phyloP scores from a whole-genome alignment of 2,888 invertebrate genomes.

The Schizotus pectinicornis region DNA sequence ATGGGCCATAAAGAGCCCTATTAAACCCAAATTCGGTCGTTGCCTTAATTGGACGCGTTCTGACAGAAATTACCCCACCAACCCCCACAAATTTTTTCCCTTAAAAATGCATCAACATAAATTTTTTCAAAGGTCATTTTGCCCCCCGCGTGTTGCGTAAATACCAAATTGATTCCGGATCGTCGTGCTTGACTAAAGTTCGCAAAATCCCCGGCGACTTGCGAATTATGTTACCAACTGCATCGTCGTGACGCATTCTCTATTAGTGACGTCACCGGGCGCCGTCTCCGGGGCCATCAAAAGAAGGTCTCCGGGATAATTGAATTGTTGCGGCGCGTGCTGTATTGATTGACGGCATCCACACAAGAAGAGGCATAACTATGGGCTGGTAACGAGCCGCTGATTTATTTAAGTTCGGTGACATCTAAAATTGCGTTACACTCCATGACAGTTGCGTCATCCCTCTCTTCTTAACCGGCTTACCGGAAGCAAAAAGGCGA shows the following conservation, averaged over 20 bases:
- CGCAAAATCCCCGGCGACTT: constrained; percentile 38
- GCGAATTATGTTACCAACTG: constrained; percentile 44
- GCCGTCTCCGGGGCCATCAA: constrained; percentile 35
- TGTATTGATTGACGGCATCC: constrained; percentile 27
- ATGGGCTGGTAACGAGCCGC: constrained; percentile 25
- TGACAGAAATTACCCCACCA: constrained; percentile 3
- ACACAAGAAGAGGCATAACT: constrained; percentile 20
- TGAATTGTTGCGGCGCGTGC: constrained; percentile 36
- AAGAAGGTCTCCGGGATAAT: constrained; percentile 40
- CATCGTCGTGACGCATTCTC: constrained; percentile 47
- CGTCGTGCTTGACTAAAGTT: constrained; percentile 27
- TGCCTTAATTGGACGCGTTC: constrained; percentile 9
- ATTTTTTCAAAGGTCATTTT: not conserved
- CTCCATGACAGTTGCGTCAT: constrained; percentile 19
- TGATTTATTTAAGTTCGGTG: constrained; percentile 36
- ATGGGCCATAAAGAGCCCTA: constrained; percentile 12
- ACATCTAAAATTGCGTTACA: constrained; percentile 33
- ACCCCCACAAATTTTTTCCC: not conserved
- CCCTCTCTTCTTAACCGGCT: too few relatives aligned
- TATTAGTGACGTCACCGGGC: constrained; percentile 47
- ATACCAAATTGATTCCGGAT: constrained; percentile 33
- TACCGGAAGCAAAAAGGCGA: too few relatives aligned
- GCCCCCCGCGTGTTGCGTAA: constrained; percentile 26
- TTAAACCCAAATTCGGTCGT: constrained; percentile 10
- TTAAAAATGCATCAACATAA: not conserved